phyloP scores from a whole-genome alignment of 2,113 vertebrate genomes.

The Hoplias malabaricus region DNA sequence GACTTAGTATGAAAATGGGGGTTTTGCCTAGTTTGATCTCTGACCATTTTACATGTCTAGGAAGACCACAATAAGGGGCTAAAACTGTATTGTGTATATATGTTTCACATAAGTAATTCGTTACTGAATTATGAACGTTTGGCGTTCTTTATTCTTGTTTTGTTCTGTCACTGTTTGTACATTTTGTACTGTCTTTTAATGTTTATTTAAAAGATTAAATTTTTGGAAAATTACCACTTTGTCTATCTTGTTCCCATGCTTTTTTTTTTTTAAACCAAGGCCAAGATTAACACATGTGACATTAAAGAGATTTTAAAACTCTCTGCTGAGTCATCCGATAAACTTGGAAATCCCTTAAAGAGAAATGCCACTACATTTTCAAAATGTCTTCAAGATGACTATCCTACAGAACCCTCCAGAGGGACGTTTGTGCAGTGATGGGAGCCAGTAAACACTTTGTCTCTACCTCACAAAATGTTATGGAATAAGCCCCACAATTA shows the following conservation, averaged over 20 bases:
- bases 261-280: neutral
- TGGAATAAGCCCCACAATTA: no score
- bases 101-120: no score
- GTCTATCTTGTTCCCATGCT: neutral
- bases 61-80: neutral
- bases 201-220: slow-evolving; percentile 63
- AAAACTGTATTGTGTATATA: neutral
- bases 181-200: slow-evolving; percentile 61
- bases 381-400: no score
- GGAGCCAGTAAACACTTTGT: no score
- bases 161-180: slow-evolving; percentile 51
- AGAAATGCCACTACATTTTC: no score
- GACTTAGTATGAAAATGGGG: neutral
- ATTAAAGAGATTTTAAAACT: no score
- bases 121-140: neutral
- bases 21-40: neutral
- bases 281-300: neutral
- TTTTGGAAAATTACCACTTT: slow-evolving; percentile 29
- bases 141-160: neutral
- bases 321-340: no score
- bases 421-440: no score
- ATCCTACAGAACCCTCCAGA: no score
- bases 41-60: neutral
- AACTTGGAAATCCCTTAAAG: no score
- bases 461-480: no score